A percentile compares a stretch with the other conserved stretches of the same genome.
These are phyloP conservation scores for Argyrosomus japonicus DNA, from an alignment of 2,113 vertebrate species.

Conservation along the genomic window DNA sequence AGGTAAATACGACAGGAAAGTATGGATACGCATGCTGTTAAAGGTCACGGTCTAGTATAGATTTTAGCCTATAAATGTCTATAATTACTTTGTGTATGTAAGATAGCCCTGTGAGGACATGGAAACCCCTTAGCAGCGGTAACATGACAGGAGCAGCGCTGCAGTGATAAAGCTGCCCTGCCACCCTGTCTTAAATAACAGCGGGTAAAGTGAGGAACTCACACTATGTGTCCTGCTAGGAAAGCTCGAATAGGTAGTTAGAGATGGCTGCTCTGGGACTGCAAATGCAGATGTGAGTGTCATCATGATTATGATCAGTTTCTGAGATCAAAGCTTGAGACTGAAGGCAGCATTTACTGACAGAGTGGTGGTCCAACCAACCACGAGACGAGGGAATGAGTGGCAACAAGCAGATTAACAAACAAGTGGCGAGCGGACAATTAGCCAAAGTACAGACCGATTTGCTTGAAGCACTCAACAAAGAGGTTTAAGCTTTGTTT, in stretches of 20 bases:
- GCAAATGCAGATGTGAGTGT: not conserved
- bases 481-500: conserved; percentile 73
- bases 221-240: conserved; percentile 37
- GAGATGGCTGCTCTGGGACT: not conserved
- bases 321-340: conserved; percentile 25
- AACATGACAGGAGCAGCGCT: conserved; percentile 34
- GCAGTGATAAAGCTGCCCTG: not conserved
- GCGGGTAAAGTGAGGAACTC: conserved; percentile 24
- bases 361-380: conserved; percentile 73
- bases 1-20: conserved; percentile 33
- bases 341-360: conserved; percentile 81
- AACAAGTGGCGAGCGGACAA: conserved; percentile 83
- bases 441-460: conserved; percentile 87
- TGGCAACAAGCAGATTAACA: conserved; percentile 86
- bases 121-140: conserved; percentile 10
- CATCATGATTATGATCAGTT: conserved; percentile 12
- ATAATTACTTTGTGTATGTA: not conserved
- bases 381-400: conserved; percentile 77
- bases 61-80: conserved; percentile 7
- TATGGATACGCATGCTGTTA: conserved; percentile 16
- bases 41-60: conserved; percentile 36
- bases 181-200: conserved; percentile 36
- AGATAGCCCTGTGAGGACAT: conserved; percentile 5
- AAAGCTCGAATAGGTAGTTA: not conserved
- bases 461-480: conserved; percentile 86